These are phyloP conservation scores for Alectura lathami DNA, from an alignment of 2,113 vertebrate species.

Conservation along the genomic window DNA sequence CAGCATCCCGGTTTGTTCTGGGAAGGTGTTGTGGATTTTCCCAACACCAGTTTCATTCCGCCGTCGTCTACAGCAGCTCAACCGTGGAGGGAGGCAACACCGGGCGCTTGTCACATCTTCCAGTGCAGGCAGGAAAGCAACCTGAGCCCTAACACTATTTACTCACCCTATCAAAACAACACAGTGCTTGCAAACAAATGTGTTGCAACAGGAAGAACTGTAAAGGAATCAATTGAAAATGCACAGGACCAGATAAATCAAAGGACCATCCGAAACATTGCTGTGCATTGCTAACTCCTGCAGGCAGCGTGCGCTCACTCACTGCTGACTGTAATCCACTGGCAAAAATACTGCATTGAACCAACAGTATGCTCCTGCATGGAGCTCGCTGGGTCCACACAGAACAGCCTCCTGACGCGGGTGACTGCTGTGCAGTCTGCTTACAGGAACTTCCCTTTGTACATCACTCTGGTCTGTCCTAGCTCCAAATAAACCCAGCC, in stretches of 20 bases:
- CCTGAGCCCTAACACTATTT: not conserved
- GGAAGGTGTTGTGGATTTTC: not conserved
- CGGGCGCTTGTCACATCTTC: not conserved
- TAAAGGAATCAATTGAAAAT: slow-evolving; percentile 21
- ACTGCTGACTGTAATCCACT: not conserved
- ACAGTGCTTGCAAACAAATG: slow-evolving; percentile 4
- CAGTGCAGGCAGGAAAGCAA: not conserved
- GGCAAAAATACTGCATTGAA: not conserved
- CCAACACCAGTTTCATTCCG: not conserved
- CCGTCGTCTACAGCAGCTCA: not conserved
- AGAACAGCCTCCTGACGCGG: not conserved
- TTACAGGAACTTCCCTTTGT: slow-evolving; percentile 43
- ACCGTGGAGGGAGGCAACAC: not conserved
- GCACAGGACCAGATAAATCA: slow-evolving; percentile 21
- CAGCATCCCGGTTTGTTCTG: not conserved
- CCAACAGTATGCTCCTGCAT: not conserved
- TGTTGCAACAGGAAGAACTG: not conserved
- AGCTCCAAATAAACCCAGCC: not conserved
- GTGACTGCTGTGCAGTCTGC: slow-evolving; percentile 8
- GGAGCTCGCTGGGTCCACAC: not conserved
- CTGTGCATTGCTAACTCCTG: not conserved
- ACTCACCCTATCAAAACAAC: slow-evolving; percentile 17
- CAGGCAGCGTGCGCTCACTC: slow-evolving; percentile 17
- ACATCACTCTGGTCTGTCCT: not conserved
- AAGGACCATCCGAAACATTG: not conserved